Base-by-base conservation (phyloP, 1,140 invertebrate species). In the Hylyphantes graminicola region DNA sequence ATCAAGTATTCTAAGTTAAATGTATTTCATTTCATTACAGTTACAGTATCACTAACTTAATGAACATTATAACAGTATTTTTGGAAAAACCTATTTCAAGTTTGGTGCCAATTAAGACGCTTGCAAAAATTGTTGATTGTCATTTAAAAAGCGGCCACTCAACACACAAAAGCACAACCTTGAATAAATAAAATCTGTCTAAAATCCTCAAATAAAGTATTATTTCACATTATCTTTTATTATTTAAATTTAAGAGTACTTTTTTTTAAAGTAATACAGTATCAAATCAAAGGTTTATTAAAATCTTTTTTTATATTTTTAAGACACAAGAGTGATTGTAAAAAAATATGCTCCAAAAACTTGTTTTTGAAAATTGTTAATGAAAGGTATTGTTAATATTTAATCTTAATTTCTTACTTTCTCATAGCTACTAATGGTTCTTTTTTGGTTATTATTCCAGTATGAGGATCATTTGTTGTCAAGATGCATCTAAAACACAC, bases 241-340 rank as follows among this genome's bases (percentile, higher is more conserved):
- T 61, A 61, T 61, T 15, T 61, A 61, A 61, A 61, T 61, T 12
- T 35, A 61, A 61, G 17, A 61, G 17, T 17, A 61, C 17, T 61
- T 61, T 59, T 48, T 35, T 10, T 15, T 61, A n/a, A 51, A 51
- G 17, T 53, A 17, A 64, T 51, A n/a, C 50, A 10, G 19, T n/a
- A 51, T 63, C 48, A 48, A 64, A 5, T 65, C 12, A 12, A 10
- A 54, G 8, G 12, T 19, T 19, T 5, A 35, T 54, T 13, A 55
- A 35, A 50, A 63, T 55, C 61, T 73, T 81, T n/a, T 72, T n/a
- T n/a, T n/a, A n/a, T n/a, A n/a, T n/a, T 50, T 72, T 51, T 72
- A 63, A 35, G 35, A 35, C 35, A 35, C 35, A 35, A 35, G 35
- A 5, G 35, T 35, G 35, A 35, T 35, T 5, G 35, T 35, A 35